Base-by-base conservation (phyloP, 35 echinoderm and acorn worm species). In the Chiridota heheva region DNA sequence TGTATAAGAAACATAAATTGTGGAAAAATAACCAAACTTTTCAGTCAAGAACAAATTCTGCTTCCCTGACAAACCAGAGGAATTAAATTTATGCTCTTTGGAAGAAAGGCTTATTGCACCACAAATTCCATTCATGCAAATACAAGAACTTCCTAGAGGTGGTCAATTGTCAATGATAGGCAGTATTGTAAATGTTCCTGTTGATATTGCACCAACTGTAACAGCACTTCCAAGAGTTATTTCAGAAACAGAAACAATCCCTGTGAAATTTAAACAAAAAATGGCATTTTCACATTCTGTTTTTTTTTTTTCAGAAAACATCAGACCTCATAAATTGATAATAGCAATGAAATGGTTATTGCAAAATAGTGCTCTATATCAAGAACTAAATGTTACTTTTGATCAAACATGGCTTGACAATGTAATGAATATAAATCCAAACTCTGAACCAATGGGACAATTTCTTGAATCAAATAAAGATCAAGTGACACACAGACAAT, bases 141-240 rank as follows among this genome's bases (percentile, higher is more conserved):
- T 53, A 13, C 10, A n/a, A 53, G 10, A 10, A 53, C 48, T 53
- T 10, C 48, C 48, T 10, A 53, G 48, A 53, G 48, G 48, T 53
- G 48, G 48, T 13, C 48, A 53, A 53, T n/a, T 13, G 8, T 20
- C 30, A 7, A 65, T 65, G 8, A 31, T n/a, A 53, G 48, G 48
- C 48, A 53, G n/a, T 53, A 53, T 53, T n/a, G 48, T 53, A 53
- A 53, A 53, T 53, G n/a, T n/a, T n/a, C n/a, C n/a, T n/a, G 48
- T 53, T 53, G 48, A 53, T 53, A 53, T 53, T 53, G n/a, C n/a
- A 10, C 48, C 48, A 13, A 53, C 48, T n/a, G n/a, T 53, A 53
- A 53, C 10, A 13, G 10, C 48, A 53, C n/a, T 53, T 10, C 48
- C 12, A n/a, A n/a, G n/a, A n/a, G n/a, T n/a, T n/a, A n/a, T n/a